These are phyloP conservation scores for Pongo abelii DNA, from an alignment of 2,113 vertebrate species.

Conservation along the genomic window DNA sequence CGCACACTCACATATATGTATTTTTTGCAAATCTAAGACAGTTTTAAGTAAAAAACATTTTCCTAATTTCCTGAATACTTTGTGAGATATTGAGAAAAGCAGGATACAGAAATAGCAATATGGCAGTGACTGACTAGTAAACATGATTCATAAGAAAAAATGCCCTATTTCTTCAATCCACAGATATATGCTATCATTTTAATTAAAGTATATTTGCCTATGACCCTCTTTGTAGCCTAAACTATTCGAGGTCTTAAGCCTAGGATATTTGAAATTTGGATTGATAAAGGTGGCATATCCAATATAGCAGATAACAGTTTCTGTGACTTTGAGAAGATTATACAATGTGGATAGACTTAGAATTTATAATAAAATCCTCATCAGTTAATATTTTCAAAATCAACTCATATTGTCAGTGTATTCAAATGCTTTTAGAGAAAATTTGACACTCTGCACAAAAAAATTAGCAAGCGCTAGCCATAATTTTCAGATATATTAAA, in stretches of 20 bases:
- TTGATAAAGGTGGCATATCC: not conserved
- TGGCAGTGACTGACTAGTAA: not conserved
- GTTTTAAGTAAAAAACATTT: not conserved
- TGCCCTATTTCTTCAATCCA: not conserved
- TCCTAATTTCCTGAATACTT: not conserved
- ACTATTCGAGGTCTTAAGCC: not conserved
- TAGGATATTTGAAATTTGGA: not conserved
- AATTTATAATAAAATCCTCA: slow-evolving; percentile 40
- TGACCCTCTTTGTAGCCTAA: not conserved
- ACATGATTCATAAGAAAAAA: not conserved
- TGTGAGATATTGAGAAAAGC: not conserved
- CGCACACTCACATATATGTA: not conserved
- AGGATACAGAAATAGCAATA: not conserved
- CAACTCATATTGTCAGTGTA: not conserved
- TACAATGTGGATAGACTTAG: not conserved
- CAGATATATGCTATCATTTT: not conserved
- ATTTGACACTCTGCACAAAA: not conserved
- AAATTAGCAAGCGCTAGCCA: not conserved
- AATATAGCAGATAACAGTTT: not conserved
- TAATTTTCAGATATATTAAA: slow-evolving; percentile 41
- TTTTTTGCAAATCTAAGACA: not conserved
- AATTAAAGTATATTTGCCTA: not conserved
- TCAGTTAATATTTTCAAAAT: slow-evolving; percentile 35
- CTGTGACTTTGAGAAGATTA: not conserved
- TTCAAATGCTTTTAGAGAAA: slow-evolving; percentile 33